Conservation (phyloP, 2,888 invertebrate species). For the Harpalus rubripes region DNA sequence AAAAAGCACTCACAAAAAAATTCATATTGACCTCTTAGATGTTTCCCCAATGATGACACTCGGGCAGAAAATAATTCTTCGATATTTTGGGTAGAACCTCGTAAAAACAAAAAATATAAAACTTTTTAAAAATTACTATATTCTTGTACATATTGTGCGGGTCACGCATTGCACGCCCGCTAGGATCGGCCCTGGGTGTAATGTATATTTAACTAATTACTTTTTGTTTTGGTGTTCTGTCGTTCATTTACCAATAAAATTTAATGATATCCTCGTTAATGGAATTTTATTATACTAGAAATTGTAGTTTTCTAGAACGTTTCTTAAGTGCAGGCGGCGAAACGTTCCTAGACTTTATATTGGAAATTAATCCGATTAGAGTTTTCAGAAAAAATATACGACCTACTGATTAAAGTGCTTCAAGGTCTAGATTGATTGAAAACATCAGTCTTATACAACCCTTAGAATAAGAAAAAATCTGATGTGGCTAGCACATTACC, state of each 20-base stretch:
- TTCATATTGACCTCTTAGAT: too few relatives aligned
- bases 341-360: not conserved
- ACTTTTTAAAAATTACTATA: too few relatives aligned
- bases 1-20: too few relatives aligned
- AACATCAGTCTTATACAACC: not conserved
- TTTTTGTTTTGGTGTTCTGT: not conserved
- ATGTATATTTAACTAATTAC: not conserved
- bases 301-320: slow-evolving; percentile 9
- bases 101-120: too few relatives aligned
- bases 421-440: not conserved
- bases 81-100: too few relatives aligned
- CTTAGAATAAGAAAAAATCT: not conserved
- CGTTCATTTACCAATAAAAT: not conserved
- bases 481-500: too few relatives aligned
- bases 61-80: too few relatives aligned
- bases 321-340: slow-evolving; percentile 8
- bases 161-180: too few relatives aligned
- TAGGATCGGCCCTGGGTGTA: too few relatives aligned
- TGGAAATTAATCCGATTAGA: not conserved
- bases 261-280: not conserved
- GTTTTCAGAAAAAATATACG: slow-evolving; percentile 1
- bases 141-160: too few relatives aligned
- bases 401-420: not conserved
- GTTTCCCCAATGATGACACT: too few relatives aligned
- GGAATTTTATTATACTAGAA: slow-evolving; percentile 24